Base-by-base conservation (phyloP, 2,113 vertebrate species). In the Scytalopus superciliaris region DNA sequence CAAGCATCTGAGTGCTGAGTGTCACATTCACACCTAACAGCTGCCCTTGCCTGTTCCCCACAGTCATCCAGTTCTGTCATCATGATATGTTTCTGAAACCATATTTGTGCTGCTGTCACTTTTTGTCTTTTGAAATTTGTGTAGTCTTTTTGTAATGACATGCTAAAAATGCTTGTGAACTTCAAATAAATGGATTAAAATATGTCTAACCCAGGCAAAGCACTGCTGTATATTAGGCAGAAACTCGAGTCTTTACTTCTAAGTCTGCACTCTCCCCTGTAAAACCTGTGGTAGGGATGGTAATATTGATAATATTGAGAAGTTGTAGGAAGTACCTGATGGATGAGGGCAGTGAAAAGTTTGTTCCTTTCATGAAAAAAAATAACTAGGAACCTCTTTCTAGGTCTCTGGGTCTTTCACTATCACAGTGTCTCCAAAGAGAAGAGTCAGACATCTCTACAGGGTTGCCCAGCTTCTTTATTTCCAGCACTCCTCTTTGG, bases 1-100 rank as follows among this genome's bases (percentile, higher is more conserved):
- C 96, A 76, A 96, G 96, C 96, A 93, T 97, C 97, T 96, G 92
- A 91, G 93, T 64, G 80, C 37, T 86, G 84, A 91, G 91, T 96
- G 94, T 93, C 95, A 96, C 94, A 96, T 85, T 90, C 95, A 94
- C 93, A 94, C 93, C 84, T 75, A 92, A 84, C 39, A 89, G 86
- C 86, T 88, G 90, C 92, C 84, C 53, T 96, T 86, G 91, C 87
- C 90, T 93, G 84, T 86, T 93, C 91, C 81, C 96, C 75, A 68
- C 72, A 94, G 87, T 87, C 93, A 89, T 79, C 60, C 56, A 95
- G 66, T 56, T 80, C 94, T 90, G 47, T 87, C 94, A 94, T 84
- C 77, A 77, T 77, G 78, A 64, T 84, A 76, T 39, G 52, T 69
- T 96, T 64, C 73, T 56, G 37, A 92, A 93, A 89, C 28, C 53